These are phyloP conservation scores for Sitophilus oryzae DNA, from an alignment of 1,140 invertebrate species.

Conservation along the genomic window DNA sequence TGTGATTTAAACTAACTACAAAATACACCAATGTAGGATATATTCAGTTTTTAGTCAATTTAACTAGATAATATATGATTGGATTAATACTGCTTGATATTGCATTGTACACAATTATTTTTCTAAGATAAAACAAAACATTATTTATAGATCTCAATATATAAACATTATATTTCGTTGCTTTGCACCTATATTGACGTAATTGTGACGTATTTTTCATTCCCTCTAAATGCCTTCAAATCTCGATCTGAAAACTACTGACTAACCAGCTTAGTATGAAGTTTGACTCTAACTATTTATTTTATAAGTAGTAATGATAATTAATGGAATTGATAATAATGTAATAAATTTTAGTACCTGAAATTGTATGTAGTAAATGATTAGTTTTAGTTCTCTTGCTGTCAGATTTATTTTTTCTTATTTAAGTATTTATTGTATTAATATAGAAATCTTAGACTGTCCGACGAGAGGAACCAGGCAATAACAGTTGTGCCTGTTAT, in stretches of 20 bases:
- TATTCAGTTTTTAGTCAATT: too few relatives aligned
- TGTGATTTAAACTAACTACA: too few relatives aligned
- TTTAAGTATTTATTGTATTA: not conserved
- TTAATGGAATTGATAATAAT: not conserved
- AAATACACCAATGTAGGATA: too few relatives aligned
- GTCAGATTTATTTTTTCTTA: not conserved
- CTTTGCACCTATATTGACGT: slow-evolving; percentile 8
- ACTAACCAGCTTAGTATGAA: too few relatives aligned
- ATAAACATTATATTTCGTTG: slow-evolving; percentile 9
- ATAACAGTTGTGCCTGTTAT: too few relatives aligned
- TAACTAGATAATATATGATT: too few relatives aligned
- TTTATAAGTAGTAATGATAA: not conserved
- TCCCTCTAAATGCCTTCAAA: not conserved
- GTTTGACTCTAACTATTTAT: too few relatives aligned
- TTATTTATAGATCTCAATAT: slow-evolving; percentile 16
- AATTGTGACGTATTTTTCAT: not conserved
- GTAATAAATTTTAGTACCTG: not conserved
- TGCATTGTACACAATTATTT: too few relatives aligned
- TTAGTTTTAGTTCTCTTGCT: not conserved
- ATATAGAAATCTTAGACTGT: not conserved
- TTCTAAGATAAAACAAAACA: not conserved
- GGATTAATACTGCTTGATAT: too few relatives aligned
- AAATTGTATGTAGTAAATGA: not conserved
- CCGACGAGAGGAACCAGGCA: not conserved
- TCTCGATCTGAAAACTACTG: not conserved